Conservation (phyloP, 2,797 vertebrate species). For the Loriculus beryllinus region DNA sequence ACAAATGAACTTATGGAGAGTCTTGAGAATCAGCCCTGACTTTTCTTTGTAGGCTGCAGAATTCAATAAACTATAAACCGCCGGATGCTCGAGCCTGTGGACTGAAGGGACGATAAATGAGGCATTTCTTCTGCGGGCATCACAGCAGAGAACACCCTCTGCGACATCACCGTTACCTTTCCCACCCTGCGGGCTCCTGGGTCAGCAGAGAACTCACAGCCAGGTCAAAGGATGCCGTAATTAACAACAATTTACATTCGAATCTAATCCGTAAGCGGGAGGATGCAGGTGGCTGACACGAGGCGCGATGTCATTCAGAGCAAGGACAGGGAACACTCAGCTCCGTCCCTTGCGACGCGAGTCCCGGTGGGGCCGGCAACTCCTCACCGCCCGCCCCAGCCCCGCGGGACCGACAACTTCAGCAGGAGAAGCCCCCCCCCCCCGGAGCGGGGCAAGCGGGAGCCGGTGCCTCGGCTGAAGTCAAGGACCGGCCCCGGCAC, state of each 20-base stretch:
- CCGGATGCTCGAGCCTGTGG: background rate
- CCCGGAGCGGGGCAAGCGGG: background rate
- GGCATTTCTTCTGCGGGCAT: background rate
- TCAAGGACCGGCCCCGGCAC: background rate
- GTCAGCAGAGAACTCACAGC: background rate
- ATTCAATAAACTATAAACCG: background rate
- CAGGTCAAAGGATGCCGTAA: background rate
- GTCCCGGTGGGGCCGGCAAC: background rate
- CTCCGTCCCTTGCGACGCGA: background rate
- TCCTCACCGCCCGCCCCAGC: background rate
- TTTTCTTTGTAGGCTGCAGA: background rate
- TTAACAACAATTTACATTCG: accelerated
- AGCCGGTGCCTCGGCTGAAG: background rate
- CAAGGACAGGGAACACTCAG: background rate
- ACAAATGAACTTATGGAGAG: background rate
- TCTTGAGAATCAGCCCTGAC: background rate
- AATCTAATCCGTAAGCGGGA: background rate
- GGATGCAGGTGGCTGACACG: background rate
- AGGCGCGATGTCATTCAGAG: background rate
- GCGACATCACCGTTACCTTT: background rate
- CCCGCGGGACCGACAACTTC: background rate
- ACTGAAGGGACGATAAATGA: background rate
- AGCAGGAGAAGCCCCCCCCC: background rate
- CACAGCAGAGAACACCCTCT: background rate
- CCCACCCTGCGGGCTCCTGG: background rate